Percentiles rank a stretch among this genome's conserved stretches.
phyloP scores from a whole-genome alignment of 2,113 vertebrate species.

The Hippoglossus stenolepis region DNA sequence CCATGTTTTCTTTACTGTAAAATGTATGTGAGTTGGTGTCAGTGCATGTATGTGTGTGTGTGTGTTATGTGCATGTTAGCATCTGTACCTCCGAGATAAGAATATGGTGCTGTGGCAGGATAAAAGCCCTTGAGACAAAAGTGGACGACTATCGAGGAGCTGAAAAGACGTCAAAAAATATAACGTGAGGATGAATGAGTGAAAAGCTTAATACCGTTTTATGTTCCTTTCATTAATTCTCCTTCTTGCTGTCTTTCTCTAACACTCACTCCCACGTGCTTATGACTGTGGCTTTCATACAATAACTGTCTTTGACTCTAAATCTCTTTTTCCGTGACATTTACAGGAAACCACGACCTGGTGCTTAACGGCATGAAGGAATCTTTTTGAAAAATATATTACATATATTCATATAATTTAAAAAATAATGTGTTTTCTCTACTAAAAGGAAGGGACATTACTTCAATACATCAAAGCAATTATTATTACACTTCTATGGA shows the following conservation, averaged over 20 bases:
- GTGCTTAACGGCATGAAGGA: too few species aligned
- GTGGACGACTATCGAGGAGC: conserved; percentile 49
- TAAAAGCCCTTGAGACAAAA: conserved; percentile 49
- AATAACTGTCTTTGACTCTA: conserved; percentile 25
- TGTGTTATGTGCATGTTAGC: conserved; percentile 26
- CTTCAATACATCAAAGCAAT: background rate
- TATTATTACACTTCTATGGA: too few species aligned
- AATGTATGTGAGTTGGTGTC: background rate
- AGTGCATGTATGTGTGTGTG: background rate
- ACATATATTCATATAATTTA: too few species aligned
- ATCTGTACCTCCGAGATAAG: conserved; percentile 66
- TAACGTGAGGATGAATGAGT: conserved; percentile 39
- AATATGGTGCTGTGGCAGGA: conserved; percentile 36
- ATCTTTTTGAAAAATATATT: too few species aligned
- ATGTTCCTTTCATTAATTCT: conserved; percentile 48
- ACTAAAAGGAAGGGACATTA: background rate
- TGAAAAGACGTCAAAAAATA: conserved; percentile 2
- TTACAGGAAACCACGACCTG: conserved; percentile 27
- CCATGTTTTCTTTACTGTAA: background rate
- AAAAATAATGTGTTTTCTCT: background rate
- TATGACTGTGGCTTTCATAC: conserved; percentile 32
- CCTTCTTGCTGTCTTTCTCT: conserved; percentile 15
- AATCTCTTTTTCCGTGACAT: conserved; percentile 28
- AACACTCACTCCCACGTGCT: conserved; percentile 15
- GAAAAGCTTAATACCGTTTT: conserved; percentile 49